Percentiles rank a stretch among this genome's conserved stretches.
These are phyloP conservation scores for Zosterops pallidus DNA, from an alignment of 2,113 vertebrate genomes.

Conservation along the genomic window DNA sequence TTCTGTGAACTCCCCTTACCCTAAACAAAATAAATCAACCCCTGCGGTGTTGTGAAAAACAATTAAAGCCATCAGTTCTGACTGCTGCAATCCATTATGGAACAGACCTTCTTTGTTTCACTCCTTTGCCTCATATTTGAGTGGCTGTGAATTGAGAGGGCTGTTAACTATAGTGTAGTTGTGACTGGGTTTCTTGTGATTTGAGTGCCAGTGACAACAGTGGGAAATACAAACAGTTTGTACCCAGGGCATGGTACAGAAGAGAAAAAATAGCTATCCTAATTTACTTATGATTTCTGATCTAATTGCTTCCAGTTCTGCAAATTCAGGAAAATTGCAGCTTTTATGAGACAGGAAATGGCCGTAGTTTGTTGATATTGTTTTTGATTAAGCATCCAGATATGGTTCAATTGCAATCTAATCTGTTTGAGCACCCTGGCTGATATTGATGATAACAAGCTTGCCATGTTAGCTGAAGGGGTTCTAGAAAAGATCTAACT, in stretches of 20 bases:
- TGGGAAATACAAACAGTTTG: background rate
- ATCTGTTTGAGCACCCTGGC: background rate
- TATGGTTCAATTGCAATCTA: background rate
- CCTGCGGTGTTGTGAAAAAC: background rate
- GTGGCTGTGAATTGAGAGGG: background rate
- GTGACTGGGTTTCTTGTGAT: background rate
- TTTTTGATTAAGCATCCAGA: background rate
- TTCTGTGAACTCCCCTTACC: background rate
- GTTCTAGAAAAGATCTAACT: background rate
- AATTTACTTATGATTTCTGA: background rate
- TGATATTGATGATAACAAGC: background rate
- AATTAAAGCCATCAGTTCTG: background rate
- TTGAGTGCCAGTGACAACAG: background rate
- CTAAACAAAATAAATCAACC: background rate
- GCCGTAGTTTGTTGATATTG: background rate
- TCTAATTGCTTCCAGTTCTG: background rate
- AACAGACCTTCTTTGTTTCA: background rate
- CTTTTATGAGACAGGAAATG: slow-evolving; percentile 9
- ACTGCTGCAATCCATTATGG: background rate
- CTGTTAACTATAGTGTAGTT: background rate
- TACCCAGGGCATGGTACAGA: background rate
- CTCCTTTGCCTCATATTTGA: background rate
- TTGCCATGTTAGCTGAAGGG: background rate
- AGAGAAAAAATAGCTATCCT: background rate
- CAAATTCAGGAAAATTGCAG: background rate